A percentile compares a stretch with the other conserved stretches of the same genome.
phyloP scores from a whole-genome alignment of 2,797 vertebrate species.

The Cossypha dichroa region DNA sequence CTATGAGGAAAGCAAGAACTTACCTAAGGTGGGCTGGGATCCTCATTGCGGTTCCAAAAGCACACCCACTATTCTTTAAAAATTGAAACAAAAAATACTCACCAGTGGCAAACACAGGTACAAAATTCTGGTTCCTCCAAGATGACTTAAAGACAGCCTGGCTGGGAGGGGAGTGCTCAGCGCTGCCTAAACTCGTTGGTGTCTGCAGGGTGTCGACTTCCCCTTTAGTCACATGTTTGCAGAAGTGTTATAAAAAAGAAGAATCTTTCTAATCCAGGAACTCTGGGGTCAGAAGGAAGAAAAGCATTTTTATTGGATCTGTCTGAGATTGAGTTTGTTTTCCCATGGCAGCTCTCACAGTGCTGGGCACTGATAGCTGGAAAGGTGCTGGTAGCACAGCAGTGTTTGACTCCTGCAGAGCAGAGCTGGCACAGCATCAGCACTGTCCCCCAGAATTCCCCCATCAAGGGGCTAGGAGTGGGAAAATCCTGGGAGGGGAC shows the following conservation, averaged over 20 bases:
- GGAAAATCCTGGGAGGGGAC: neutral
- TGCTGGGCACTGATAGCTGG: neutral
- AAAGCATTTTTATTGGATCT: neutral
- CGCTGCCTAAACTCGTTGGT: rapidly evolving
- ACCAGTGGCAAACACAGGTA: neutral
- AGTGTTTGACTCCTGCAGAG: neutral
- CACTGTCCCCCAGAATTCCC: neutral
- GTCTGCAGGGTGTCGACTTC: neutral
- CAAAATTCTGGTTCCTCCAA: neutral
- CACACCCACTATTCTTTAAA: neutral
- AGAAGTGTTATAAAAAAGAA: neutral
- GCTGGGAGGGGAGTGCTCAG: neutral
- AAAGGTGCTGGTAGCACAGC: neutral
- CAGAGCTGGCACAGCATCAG: neutral
- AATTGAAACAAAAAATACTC: neutral
- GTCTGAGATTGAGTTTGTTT: neutral
- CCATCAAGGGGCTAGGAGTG: neutral
- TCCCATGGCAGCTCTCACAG: neutral
- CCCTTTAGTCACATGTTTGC: neutral
- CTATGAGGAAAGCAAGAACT: neutral
- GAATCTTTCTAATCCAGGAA: neutral
- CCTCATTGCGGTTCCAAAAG: neutral
- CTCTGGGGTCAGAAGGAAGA: neutral
- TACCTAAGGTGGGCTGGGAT: neutral
- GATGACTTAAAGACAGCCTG: neutral